Base-by-base conservation (phyloP, 2,797 vertebrate species). In the Furcifer pardalis region DNA sequence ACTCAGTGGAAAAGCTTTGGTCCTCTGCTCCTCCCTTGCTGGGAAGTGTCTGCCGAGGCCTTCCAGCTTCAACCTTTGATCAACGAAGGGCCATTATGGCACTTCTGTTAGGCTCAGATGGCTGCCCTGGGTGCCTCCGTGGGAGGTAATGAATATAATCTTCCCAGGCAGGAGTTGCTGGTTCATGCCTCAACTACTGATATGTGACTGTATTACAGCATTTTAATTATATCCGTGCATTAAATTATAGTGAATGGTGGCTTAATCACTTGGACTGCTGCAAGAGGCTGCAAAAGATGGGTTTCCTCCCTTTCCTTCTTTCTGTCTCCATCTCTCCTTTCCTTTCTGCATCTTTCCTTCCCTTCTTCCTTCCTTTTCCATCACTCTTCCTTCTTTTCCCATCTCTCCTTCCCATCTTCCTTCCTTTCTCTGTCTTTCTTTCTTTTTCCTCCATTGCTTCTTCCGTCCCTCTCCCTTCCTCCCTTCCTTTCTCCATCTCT, bases 161-260 rank as follows among this genome's bases (percentile, higher is more conserved):
- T 77, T 77, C 37, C 71, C 78, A 42, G 85, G 52, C 74, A 1
- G 78, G 32, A 44, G 83, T 1, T 12, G 73, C 71, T 77, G 74
- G 74, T 79, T 90, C 56, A 2, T 0, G 66, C 46, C 73, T 88
- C 62, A 1, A 2, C 7, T 77, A 52, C 75, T 72, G 82, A 74
- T 56, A 87, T 56, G 56, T 9, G 1, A 73, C 65, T 79, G 19
- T 77, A 82, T 72, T 83, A 63, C 69, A 79, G 80, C 75, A 35
- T 35, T 78, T 91, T 86, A 84, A 84, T 88, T 92, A 83, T 84
- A 73, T 49, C 60, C 82, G 59, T 62, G 21, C 13, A 5, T 86
- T 76, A 79, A 86, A 90, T 87, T 77, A 77, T 79, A 83, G 73
- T 0, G 52, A 63, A 56, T 30, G 85, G 84, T 32, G 42, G 63